Evolutionary conservation across 2,797 vertebrate species (phyloP), one percentile per base, ranked within the genome.

Genomic region (Enteromius paludinosus): DNA sequence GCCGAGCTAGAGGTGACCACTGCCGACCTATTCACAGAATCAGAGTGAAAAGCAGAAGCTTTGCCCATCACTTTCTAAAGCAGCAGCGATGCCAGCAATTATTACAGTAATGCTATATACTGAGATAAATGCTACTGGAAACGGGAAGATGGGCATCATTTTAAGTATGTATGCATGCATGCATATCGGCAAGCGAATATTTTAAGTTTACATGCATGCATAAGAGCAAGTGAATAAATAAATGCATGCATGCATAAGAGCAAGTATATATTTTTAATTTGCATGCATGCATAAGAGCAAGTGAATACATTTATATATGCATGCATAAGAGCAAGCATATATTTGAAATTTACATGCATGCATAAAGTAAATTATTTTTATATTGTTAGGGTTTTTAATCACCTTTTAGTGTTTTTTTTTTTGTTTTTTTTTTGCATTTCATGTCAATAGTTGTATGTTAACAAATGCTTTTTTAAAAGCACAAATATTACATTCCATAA

Each of bases 1-100:
- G 75, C 75, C 86, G 84, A 77, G 83, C 82, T 47, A 85, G 81
- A 89, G 78, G 72, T 85, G 87, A 83, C 83, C 25, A 72, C 78
- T 35, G 12, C 1, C 20, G 18, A 64, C 79, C 64, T 69, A 54
- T 86, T 85, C 83, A 82, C 71, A 54, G 75, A 30, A 43, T 43
- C 71, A 10, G 74, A 86, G 88, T 82, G 84, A 88, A 76, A 85
- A 84, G 65, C 11, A 84, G 68, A 86, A 78, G 35, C 49, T 52
- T 41, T 59, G 25, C 30, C 41, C 62, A 54, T 86, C 78, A 84
- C 85, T 88, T 87, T 89, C 85, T 65, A 35, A 62, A 61, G 52
- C 43, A 69, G 45, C 41, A 33, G 68, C 33, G 3, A 6, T 23
- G 62, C 69, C 28, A 18, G 28, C 3, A 3, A 3, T 35, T 30